Evolutionary conservation across 2,113 vertebrate species (phyloP).

Genomic region (human (Homo sapiens)): DNA sequence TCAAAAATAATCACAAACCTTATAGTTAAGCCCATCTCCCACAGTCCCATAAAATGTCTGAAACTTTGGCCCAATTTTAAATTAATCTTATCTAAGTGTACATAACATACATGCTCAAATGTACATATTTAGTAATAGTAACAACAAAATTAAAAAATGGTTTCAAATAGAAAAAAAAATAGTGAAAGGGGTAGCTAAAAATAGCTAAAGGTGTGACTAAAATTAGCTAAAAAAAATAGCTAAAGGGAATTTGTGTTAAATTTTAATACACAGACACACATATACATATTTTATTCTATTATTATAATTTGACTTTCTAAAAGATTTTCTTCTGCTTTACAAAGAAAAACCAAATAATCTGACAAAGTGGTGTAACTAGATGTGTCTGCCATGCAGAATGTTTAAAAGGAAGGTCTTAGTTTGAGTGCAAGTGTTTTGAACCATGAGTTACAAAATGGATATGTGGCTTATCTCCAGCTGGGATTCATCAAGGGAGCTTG

Average conservation of each 20-base stretch:
- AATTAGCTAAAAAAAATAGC: neutral
- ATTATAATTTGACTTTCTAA: neutral
- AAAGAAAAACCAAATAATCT: constrained; percentile 7
- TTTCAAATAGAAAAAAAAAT: neutral
- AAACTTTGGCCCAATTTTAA: neutral
- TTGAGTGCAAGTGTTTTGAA: neutral
- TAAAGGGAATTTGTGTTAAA: neutral
- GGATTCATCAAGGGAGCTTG: neutral
- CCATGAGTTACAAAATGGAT: neutral
- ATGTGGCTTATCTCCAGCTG: neutral
- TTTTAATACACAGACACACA: neutral
- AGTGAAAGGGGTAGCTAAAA: neutral
- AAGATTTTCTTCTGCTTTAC: neutral
- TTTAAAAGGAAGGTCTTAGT: neutral
- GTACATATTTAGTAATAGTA: neutral
- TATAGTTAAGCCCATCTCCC: neutral
- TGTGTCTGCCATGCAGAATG: neutral
- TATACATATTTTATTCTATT: neutral
- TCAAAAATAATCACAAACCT: neutral
- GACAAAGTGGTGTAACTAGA: neutral
- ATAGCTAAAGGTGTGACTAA: neutral
- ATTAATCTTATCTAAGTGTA: neutral
- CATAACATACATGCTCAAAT: neutral
- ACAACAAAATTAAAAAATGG: neutral
- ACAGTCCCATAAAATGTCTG: neutral